A percentile compares a stretch with the other conserved stretches of the same genome.
These are phyloP conservation scores for Sarcophaga caerulescens DNA, from an alignment of 2,888 invertebrate genomes.

Conservation along the genomic window DNA sequence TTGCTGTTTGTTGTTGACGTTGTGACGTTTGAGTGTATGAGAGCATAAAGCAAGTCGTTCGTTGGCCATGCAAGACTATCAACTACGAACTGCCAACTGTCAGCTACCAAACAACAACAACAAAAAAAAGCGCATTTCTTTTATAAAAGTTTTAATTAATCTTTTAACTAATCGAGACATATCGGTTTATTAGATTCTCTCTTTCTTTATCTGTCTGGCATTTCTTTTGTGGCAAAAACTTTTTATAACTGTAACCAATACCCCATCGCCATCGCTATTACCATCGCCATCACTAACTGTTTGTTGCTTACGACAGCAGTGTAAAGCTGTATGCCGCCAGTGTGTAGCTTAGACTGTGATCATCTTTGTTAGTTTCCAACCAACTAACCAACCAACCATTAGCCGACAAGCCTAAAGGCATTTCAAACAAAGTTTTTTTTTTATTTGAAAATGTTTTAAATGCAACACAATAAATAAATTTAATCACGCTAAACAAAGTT, in stretches of 20 bases:
- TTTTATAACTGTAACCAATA: slow-evolving; percentile 54
- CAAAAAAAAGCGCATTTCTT: slow-evolving; percentile 1
- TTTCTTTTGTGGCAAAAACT: slow-evolving; percentile 21
- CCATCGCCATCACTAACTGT: no score
- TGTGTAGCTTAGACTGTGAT: slow-evolving; percentile 6
- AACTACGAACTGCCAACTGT: neutral
- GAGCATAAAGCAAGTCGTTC: neutral
- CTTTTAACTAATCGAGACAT: slow-evolving; percentile 61
- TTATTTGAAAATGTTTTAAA: neutral
- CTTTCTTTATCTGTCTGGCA: slow-evolving; percentile 1
- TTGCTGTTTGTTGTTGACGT: neutral
- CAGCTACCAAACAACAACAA: slow-evolving; percentile 27
- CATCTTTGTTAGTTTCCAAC: slow-evolving; percentile 19
- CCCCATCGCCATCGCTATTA: neutral
- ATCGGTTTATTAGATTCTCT: slow-evolving; percentile 57
- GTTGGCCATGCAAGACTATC: slow-evolving; percentile 17
- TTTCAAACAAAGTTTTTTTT: slow-evolving; percentile 36
- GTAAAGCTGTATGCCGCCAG: no score
- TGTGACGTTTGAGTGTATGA: slow-evolving; percentile 4
- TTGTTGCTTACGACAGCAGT: no score
- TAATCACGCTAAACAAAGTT: neutral
- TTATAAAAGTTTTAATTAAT: slow-evolving; percentile 64
- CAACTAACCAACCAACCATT: slow-evolving; percentile 16
- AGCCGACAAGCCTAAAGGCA: slow-evolving; percentile 40
- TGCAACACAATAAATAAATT: neutral